Conservation (phyloP, 2,113 vertebrate genomes). For the Pollachius pollachius region DNA sequence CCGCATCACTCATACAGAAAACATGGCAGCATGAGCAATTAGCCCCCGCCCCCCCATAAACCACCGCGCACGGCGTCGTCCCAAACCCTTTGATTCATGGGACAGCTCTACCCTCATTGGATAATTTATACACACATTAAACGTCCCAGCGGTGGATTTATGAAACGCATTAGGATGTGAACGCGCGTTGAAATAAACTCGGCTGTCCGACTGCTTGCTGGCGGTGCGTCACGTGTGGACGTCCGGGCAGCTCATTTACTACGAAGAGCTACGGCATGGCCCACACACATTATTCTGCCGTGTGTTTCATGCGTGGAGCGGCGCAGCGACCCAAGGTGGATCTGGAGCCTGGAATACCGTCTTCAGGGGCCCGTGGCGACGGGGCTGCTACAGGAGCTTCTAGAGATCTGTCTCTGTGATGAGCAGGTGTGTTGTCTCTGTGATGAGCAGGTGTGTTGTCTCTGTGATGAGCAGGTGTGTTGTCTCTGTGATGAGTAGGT, state of each 20-base stretch:
- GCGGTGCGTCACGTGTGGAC: background rate
- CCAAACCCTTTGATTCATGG: background rate
- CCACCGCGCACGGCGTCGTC: background rate
- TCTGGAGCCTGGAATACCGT: background rate
- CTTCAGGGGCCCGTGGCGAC: too few species aligned
- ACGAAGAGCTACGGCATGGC: background rate
- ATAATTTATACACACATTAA: slow-evolving; percentile 7
- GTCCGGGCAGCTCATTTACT: background rate
- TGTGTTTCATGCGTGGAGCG: too few species aligned
- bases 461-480: too few species aligned
- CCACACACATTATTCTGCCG: background rate
- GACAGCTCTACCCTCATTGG: slow-evolving; percentile 4
- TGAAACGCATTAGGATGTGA: slow-evolving; percentile 11
- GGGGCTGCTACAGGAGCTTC: too few species aligned
- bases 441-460: too few species aligned
- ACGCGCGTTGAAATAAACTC: slow-evolving; percentile 1
- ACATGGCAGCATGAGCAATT: slow-evolving; percentile 16
- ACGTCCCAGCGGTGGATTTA: slow-evolving; percentile 33
- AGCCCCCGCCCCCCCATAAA: slow-evolving; percentile 12
- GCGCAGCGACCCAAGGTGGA: background rate
- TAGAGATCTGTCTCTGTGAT: too few species aligned
- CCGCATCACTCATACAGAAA: background rate
- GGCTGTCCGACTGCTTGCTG: background rate
- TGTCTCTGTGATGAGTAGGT: too few species aligned
- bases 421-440: too few species aligned